Base-by-base conservation (phyloP, 2,888 invertebrate species). In the Drosophila dives region DNA sequence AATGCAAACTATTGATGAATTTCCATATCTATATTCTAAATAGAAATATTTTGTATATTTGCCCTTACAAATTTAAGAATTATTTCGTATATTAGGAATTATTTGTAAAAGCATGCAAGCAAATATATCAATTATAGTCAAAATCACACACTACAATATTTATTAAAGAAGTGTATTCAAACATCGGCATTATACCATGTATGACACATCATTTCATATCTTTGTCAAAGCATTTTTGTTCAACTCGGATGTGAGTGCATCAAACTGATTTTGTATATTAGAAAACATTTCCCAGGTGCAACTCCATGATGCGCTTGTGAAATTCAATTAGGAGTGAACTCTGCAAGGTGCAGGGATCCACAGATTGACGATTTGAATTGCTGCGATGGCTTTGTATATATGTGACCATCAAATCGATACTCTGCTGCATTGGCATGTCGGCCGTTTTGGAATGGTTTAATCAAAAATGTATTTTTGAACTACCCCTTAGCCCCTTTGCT, bases 271-370 rank as follows among this genome's bases (percentile, higher is more conserved):
- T 91, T 83, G 79, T 83, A 89, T 90, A 88, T 83, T 86, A 77
- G 75, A 76, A 77, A 83, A 49, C 63, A 63, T 72, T 58, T 48
- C 26, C 48, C 55, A 45, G 38, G 34, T 59, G 20, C 32, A 50
- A 33, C 61, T 55, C 75, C 53, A 34, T 15, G 60, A 67, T 65
- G 70, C 11, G 59, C 62, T 33, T 58, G 60, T 53, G 78, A 90
- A 92, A 92, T 91, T 92, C 89, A 92, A 92, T 92, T 92, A 91
- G 86, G 80, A 86, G 77, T 76, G 66, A 68, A 72, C 36, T 63
- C 58, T 51, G 48, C 65, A 40, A 55, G 23, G 45, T 59, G n/a
- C 42, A 45, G 20, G 23, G 36, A 32, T 49, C 73, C 64, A 59
- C 74, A 81, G 84, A 86, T 83, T 86, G 83, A 80, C 77, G 75